These are phyloP conservation scores for Papilio xuthus DNA, from an alignment of 1,140 invertebrate species.

Conservation along the genomic window DNA sequence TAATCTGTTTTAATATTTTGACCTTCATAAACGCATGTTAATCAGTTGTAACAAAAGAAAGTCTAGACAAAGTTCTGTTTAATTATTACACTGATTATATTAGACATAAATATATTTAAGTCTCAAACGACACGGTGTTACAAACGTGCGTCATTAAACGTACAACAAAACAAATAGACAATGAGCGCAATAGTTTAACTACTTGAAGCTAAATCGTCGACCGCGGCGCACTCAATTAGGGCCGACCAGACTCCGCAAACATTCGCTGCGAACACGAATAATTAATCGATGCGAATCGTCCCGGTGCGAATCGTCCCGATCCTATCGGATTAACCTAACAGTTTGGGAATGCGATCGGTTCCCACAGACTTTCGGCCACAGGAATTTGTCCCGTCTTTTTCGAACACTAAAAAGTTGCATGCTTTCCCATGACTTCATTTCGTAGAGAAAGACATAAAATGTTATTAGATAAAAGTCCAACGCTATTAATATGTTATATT, in stretches of 20 bases:
- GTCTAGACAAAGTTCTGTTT: neutral
- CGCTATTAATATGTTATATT: too few relatives aligned
- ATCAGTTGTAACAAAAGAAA: neutral
- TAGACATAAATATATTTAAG: slow-evolving; percentile 6
- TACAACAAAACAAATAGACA: slow-evolving; percentile 21
- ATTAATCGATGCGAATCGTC: slow-evolving; percentile 65
- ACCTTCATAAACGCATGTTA: neutral
- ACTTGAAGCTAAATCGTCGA: slow-evolving; percentile 17
- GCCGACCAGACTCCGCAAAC: slow-evolving; percentile 47
- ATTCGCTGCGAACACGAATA: slow-evolving; percentile 54
- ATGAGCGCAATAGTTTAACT: slow-evolving; percentile 5
- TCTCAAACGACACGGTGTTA: slow-evolving; percentile 3
- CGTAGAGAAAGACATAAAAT: slow-evolving; percentile 25
- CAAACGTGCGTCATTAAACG: slow-evolving; percentile 11
- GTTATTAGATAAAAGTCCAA: neutral
- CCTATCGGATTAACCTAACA: slow-evolving; percentile 67
- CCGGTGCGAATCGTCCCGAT: slow-evolving; percentile 43
- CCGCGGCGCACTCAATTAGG: slow-evolving; percentile 18
- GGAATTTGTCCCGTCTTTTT: slow-evolving; percentile 64
- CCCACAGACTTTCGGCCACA: slow-evolving; percentile 67
- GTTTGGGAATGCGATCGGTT: slow-evolving; percentile 67
- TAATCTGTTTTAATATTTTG: neutral
- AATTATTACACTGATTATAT: neutral
- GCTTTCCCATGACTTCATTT: slow-evolving; percentile 66
- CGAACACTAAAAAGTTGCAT: slow-evolving; percentile 61